phyloP scores from a whole-genome alignment of 2,113 vertebrate genomes.

The Oncorhynchus nerka region DNA sequence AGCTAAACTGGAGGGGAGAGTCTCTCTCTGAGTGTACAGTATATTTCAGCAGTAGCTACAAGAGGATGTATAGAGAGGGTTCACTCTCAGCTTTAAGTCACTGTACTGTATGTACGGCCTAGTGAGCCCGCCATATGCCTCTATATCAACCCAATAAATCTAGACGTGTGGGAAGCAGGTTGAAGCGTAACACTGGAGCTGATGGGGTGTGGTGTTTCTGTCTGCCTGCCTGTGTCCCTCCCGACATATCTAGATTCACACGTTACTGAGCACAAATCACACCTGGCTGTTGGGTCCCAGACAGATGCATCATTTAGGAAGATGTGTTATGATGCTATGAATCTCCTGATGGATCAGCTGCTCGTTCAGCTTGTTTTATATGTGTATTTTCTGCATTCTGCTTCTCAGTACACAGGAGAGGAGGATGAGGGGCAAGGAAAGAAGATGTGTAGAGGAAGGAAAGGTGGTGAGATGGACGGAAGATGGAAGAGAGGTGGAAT shows the following conservation, averaged over 20 bases:
- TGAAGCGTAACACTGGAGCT: background rate
- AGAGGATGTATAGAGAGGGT: background rate
- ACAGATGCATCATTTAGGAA: constrained; percentile 30
- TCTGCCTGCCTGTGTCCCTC: constrained; percentile 11
- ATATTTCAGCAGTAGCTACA: too few species aligned
- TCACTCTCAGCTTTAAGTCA: constrained; percentile 26
- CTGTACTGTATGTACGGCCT: constrained; percentile 1
- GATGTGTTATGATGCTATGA: constrained; percentile 16
- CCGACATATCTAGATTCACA: constrained; percentile 11
- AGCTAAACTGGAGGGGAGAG: background rate
- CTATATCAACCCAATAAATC: constrained; percentile 35
- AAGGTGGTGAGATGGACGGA: background rate
- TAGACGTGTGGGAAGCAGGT: constrained; percentile 6
- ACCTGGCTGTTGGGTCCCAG: constrained; percentile 17
- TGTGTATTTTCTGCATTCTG: constrained; percentile 17
- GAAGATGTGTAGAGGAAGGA: too few species aligned
- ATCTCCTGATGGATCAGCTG: constrained; percentile 6
- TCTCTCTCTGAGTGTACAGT: too few species aligned
- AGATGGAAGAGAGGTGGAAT: too few species aligned
- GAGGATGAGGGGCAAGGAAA: background rate
- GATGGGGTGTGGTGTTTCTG: constrained; percentile 7
- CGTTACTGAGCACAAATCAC: constrained; percentile 3
- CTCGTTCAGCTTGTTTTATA: background rate
- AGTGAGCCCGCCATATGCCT: constrained; percentile 50
- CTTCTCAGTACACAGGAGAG: background rate